phyloP scores from a whole-genome alignment of 2,113 vertebrate genomes.

The Vireo altiloquus region DNA sequence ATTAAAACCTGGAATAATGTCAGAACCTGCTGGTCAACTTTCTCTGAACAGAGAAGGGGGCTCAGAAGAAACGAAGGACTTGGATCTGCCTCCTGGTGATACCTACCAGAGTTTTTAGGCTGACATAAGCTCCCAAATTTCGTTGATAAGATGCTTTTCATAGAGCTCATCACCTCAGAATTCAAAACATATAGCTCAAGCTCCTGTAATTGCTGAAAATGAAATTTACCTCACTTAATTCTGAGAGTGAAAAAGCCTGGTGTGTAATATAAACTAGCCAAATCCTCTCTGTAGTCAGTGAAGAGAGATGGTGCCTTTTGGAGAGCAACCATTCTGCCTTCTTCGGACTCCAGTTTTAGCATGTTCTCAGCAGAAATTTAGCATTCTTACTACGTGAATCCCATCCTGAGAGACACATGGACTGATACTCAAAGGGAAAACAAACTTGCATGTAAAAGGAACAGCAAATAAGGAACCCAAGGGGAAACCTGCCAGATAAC shows the following conservation, averaged over 20 bases:
- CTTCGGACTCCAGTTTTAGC: not conserved
- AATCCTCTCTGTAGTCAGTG: not conserved
- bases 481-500: not conserved
- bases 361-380: not conserved
- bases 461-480: not conserved
- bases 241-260: not conserved
- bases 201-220: conserved; percentile 18
- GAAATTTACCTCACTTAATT: not conserved
- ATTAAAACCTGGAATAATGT: not conserved
- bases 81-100: not conserved
- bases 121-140: not conserved
- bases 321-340: not conserved
- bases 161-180: conserved; percentile 3
- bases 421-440: not conserved
- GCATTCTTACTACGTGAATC: not conserved
- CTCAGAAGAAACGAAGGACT: not conserved
- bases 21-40: not conserved
- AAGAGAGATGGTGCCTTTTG: not conserved
- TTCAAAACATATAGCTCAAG: not conserved
- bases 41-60: not conserved
- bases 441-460: not conserved
- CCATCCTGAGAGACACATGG: not conserved
- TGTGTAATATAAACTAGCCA: not conserved
- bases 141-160: not conserved
- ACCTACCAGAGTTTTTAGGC: not conserved